Base-by-base conservation (phyloP, 2,888 invertebrate species). In the Euproctis similis region DNA sequence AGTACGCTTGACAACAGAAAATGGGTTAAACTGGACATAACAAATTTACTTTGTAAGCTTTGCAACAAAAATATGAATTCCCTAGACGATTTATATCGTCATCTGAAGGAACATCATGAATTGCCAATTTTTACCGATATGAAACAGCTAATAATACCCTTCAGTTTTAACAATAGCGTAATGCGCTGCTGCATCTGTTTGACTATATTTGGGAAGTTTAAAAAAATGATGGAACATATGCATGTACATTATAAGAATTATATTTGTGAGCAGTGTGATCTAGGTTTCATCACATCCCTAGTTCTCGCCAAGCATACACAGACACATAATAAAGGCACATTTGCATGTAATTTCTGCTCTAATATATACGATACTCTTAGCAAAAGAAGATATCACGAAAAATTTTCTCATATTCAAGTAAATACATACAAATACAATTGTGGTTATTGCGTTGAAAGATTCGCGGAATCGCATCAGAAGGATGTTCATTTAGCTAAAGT, bases 351-450 rank as follows among this genome's bases (percentile, higher is more conserved):
- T 2, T 47, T 40, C 7, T 84, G 84, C 28, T 45, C 62, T 1
- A 75, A 77, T 41, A 49, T 65, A 0, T 81, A 71, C 28, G 55
- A 69, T 2, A 74, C 72, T 0, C 46, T 57, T 12, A 42, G 51
- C 8, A 73, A 72, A 8, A 50, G 62, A 24, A 61, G 62, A 14
- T 42, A 53, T 0, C 84, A 84, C 28, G 67, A 68, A 24, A 56
- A 53, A 12, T 28, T 42, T 0, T 49, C 47, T 12, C 52, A 52
- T 18, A 12, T 19, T 2, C 9, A 31, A 31, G 2, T 10, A 18
- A 2, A n/a, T 27, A 10, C 21, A 2, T 8, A 10, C 5, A 21
- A 21, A 11, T 21, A 21, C 1, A 24, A 8, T 9, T 32, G 28
- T 16, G 24, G 24, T 8, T 28, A 27, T 20, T 31, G 31, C 12